A percentile compares a stretch with the other conserved stretches of the same genome.
These are phyloP conservation scores for Pseudorasbora parva DNA, from an alignment of 2,113 vertebrate species.

Conservation along the genomic window DNA sequence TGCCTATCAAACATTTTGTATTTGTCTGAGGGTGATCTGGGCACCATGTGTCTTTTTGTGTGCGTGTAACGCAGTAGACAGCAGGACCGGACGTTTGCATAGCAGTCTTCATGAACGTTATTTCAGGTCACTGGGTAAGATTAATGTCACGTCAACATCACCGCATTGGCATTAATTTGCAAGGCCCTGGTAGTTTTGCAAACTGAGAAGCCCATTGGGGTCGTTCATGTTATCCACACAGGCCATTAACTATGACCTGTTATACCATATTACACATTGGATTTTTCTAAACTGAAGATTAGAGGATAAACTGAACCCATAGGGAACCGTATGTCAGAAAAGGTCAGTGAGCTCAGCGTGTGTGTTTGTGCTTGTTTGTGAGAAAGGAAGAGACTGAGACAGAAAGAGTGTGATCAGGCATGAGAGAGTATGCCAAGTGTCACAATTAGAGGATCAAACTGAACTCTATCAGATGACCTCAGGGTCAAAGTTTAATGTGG, in stretches of 20 bases:
- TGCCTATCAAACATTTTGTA: neutral
- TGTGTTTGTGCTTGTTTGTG: slow-evolving; percentile 30
- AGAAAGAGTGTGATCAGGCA: slow-evolving; percentile 41
- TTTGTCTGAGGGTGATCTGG: slow-evolving; percentile 25
- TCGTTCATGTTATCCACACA: slow-evolving; percentile 38
- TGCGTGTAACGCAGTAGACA: neutral
- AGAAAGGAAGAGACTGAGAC: slow-evolving; percentile 20
- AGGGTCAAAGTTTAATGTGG: slow-evolving; percentile 17
- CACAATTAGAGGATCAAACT: slow-evolving; percentile 45
- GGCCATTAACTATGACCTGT: slow-evolving; percentile 26
- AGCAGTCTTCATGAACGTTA: neutral
- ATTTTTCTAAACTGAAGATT: slow-evolving; percentile 33
- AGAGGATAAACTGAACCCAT: neutral
- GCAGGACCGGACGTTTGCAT: slow-evolving; percentile 10
- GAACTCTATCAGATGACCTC: slow-evolving; percentile 32
- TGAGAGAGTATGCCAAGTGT: slow-evolving; percentile 37
- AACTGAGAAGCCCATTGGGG: slow-evolving; percentile 43
- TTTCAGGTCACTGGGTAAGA: slow-evolving; percentile 29
- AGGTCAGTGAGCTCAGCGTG: slow-evolving; percentile 15
- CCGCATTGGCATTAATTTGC: slow-evolving; percentile 36
- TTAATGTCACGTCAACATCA: slow-evolving; percentile 35
- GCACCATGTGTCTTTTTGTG: slow-evolving; percentile 20
- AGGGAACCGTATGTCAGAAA: slow-evolving; percentile 3
- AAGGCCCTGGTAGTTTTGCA: slow-evolving; percentile 7
- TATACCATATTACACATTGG: slow-evolving; percentile 25